phyloP scores from a whole-genome alignment of 2,797 vertebrate species.

The Linurgus olivaceus region DNA sequence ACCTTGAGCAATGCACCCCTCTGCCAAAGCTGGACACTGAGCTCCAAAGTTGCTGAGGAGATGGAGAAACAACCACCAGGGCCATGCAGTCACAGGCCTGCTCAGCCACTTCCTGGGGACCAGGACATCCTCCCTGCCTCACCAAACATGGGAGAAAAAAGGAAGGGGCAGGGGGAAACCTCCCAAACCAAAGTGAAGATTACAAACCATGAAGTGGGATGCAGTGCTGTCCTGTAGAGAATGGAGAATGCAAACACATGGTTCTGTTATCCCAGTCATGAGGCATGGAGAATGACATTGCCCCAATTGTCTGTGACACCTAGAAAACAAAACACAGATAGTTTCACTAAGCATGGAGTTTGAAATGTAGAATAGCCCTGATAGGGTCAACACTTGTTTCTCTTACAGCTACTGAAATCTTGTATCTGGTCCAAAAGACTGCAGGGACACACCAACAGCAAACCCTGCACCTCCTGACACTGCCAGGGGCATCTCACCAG shows the following conservation, averaged over 20 bases:
- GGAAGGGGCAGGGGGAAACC: accelerated
- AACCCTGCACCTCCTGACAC: neutral
- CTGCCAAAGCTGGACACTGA: neutral
- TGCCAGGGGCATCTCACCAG: neutral
- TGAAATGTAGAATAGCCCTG: neutral
- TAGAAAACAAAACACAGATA: slow-evolving; percentile 18
- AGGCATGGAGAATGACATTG: slow-evolving; percentile 52
- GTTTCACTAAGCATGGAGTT: neutral
- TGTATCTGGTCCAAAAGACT: neutral
- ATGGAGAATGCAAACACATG: slow-evolving; percentile 29
- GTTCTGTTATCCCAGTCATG: slow-evolving; percentile 39
- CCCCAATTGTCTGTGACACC: slow-evolving; percentile 76
- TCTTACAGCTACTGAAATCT: neutral
- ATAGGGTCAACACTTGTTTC: neutral
- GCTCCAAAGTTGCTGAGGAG: neutral
- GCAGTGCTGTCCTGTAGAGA: slow-evolving; percentile 37
- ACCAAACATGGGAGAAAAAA: neutral
- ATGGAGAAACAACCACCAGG: neutral
- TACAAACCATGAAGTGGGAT: slow-evolving; percentile 60
- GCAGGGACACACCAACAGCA: accelerated
- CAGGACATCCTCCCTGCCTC: neutral
- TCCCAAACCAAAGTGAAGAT: neutral
- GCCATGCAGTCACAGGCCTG: accelerated
- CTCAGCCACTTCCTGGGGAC: neutral
- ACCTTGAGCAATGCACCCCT: neutral